phyloP scores from a whole-genome alignment of 2,797 vertebrate species.

The Graptemys geographica region DNA sequence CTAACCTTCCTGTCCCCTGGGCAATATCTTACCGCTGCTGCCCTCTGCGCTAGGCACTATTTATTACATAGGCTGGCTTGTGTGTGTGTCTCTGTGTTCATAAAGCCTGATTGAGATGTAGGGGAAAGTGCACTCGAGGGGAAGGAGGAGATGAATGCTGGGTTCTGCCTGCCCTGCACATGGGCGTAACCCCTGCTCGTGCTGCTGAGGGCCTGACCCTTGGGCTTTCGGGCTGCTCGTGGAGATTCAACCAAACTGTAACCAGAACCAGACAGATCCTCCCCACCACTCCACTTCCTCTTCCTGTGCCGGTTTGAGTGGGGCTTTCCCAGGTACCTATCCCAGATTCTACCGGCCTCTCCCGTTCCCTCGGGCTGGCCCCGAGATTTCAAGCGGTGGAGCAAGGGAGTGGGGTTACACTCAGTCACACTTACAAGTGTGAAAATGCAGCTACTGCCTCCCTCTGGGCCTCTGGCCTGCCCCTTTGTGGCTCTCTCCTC shows the following conservation, averaged over 20 bases:
- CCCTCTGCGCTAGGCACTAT: conserved; percentile 69
- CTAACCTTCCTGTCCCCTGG: conserved; percentile 75
- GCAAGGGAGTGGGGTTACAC: background rate
- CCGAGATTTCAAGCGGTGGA: too few species aligned
- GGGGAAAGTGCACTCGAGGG: conserved; percentile 60
- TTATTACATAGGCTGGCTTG: conserved; percentile 72
- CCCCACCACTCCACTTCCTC: background rate
- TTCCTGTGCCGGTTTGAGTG: background rate
- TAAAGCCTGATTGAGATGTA: conserved; percentile 72
- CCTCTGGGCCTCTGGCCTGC: background rate
- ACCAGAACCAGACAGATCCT: background rate
- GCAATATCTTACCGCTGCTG: conserved; percentile 67
- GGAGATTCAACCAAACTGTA: background rate
- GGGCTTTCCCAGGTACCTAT: background rate
- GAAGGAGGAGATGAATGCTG: conserved; percentile 40
- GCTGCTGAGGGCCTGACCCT: background rate
- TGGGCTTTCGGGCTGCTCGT: background rate
- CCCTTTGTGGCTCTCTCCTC: background rate
- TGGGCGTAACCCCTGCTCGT: conserved; percentile 33
- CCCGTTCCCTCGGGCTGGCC: background rate
- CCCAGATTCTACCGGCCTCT: background rate
- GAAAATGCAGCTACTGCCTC: background rate
- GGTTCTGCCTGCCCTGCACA: conserved; percentile 36
- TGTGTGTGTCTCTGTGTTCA: conserved; percentile 36
- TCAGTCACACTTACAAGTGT: background rate